A percentile compares a stretch with the other conserved stretches of the same genome.
Evolutionary conservation across 1,140 invertebrate species (phyloP).

Genomic region (Gonioctena quinquepunctata): DNA sequence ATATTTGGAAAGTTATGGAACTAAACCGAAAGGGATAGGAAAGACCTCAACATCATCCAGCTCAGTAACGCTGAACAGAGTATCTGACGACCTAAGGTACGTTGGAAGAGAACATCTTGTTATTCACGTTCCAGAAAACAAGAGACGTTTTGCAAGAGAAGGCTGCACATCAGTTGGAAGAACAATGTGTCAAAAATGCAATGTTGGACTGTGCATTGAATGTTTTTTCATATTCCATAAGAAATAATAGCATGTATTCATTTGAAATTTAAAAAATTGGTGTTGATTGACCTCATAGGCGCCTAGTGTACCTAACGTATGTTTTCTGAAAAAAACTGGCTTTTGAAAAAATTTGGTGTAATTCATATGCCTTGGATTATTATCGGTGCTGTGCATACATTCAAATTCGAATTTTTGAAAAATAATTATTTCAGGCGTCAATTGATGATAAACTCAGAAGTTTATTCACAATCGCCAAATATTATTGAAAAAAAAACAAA

Average conservation of each 20-base stretch:
- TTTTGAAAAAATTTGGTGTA: background rate
- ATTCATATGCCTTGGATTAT: too few relatives aligned
- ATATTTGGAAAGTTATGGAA: constrained; percentile 23
- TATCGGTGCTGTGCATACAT: too few relatives aligned
- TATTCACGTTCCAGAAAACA: background rate
- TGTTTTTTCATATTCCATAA: too few relatives aligned
- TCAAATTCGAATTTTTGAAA: too few relatives aligned
- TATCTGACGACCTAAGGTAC: background rate
- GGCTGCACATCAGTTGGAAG: constrained; percentile 5
- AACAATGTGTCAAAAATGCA: constrained; percentile 13
- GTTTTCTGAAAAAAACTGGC: too few relatives aligned
- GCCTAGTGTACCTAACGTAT: too few relatives aligned
- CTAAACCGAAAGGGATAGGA: background rate
- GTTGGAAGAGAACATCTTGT: background rate
- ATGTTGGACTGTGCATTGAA: constrained; percentile 15
- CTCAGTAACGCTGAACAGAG: constrained; percentile 4
- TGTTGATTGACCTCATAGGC: too few relatives aligned
- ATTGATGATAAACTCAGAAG: constrained; percentile 8
- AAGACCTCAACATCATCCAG: background rate
- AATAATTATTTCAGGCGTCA: too few relatives aligned
- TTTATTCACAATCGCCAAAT: background rate
- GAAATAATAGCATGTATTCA: too few relatives aligned
- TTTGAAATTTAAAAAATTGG: too few relatives aligned
- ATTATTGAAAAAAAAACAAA: background rate
- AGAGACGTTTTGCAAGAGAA: constrained; percentile 16